phyloP scores from a whole-genome alignment of 2,888 invertebrate species.

The Acheta domesticus region DNA sequence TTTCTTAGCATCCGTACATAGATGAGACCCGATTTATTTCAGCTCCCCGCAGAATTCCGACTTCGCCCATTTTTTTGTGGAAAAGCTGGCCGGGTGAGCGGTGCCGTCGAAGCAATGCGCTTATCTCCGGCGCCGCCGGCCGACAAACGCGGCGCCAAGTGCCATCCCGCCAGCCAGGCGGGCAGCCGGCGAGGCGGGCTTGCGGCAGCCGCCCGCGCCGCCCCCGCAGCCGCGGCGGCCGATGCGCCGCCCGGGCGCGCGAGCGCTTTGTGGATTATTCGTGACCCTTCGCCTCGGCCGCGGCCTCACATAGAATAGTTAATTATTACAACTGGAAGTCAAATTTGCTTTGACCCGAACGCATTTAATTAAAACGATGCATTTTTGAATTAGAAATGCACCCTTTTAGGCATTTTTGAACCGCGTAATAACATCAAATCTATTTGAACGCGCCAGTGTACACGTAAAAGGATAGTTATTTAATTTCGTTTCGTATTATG shows the following conservation, averaged over 20 bases:
- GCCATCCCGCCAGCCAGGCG: too few relatives aligned
- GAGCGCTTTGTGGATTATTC: background rate
- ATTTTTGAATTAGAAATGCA: constrained; percentile 18
- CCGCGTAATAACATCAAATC: constrained; percentile 18
- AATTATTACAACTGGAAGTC: background rate
- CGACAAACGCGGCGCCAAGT: too few relatives aligned
- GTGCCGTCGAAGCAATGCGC: too few relatives aligned
- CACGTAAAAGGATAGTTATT: constrained; percentile 1
- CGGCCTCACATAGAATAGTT: constrained; percentile 9
- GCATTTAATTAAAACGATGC: constrained; percentile 9
- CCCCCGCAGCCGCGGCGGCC: background rate
- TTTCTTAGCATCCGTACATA: too few relatives aligned
- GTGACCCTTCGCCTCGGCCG: constrained; percentile 1
- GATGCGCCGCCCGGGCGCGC: background rate
- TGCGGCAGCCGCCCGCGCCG: too few relatives aligned
- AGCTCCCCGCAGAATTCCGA: too few relatives aligned
- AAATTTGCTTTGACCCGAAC: background rate
- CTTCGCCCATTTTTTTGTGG: too few relatives aligned
- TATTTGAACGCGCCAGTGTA: constrained; percentile 9
- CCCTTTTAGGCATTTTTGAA: background rate
- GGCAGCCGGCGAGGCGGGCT: too few relatives aligned
- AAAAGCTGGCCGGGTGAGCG: too few relatives aligned
- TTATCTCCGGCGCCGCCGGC: too few relatives aligned
- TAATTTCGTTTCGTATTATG: constrained; percentile 2
- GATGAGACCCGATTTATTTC: too few relatives aligned